Base-by-base conservation (phyloP, 2,888 invertebrate species). In the Ferdinandea cuprea region DNA sequence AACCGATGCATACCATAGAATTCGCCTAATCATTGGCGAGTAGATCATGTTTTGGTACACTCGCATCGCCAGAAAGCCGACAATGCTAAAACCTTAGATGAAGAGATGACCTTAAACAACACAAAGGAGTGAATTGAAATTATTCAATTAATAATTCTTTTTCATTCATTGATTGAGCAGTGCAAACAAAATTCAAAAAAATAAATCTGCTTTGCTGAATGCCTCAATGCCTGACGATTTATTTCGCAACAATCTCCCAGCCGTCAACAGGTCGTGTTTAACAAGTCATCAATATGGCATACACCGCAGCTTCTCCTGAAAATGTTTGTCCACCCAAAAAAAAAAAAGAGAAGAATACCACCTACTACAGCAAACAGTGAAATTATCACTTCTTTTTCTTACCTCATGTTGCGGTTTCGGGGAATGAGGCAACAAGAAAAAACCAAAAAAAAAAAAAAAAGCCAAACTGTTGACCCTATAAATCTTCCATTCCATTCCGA, bases 401-500 rank as follows among this genome's bases (percentile, higher is more conserved):
- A 13, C 59, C 68, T 59, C 40, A 48, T 56, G 52, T 66, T 37
- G 42, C 46, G 50, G 35, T 46, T 54, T 69, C 30, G 17, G 28
- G 13, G n/a, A 56, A 71, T 28, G n/a, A 56, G 8, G 13, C 21
- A 52, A 11, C 15, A 42, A 19, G 13, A 30, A n/a, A 42, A 66
- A 32, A 30, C 28, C 15, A 8, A 30, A 7, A 42, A 66, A 32
- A 30, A 40, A 30, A 8, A 42, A 37, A 5, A 44, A 37, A 40
- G 35, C 32, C 37, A 17, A 56, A 35, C 56, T 28, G 21, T 25
- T 78, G 78, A 78, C 68, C 72, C 77, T 73, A 83, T 83, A 83
- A 83, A 83, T 83, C 77, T 72, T 32, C 37, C 40, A 73, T 42
- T 37, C 63, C 77, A 83, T 78, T 72, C 72, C 83, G 61, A 78